Evolutionary conservation across 2,888 invertebrate genomes (phyloP).

Genomic region (Sisyra nigra): DNA sequence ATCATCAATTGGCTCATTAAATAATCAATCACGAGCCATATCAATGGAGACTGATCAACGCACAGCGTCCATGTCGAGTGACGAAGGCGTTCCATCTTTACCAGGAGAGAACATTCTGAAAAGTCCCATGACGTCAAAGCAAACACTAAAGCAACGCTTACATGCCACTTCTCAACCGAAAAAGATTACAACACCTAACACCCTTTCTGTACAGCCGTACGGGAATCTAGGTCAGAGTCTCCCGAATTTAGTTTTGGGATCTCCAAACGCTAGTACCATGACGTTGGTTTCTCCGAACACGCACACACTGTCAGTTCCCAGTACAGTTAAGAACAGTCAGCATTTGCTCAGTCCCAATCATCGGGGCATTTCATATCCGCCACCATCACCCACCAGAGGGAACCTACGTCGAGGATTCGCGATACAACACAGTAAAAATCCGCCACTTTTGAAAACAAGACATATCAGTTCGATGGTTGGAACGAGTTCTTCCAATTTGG

Average conservation of each 20-base stretch:
- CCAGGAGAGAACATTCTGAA: slow-evolving; percentile 29
- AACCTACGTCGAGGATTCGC: slow-evolving; percentile 49
- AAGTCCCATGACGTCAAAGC: slow-evolving; percentile 26
- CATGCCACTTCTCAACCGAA: slow-evolving; percentile 13
- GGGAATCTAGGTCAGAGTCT: slow-evolving; percentile 61
- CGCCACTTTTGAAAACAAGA: slow-evolving; percentile 65
- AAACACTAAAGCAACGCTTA: slow-evolving; percentile 24
- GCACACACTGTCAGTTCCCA: slow-evolving; percentile 38
- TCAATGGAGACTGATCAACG: slow-evolving; percentile 45
- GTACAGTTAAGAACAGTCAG: slow-evolving; percentile 23
- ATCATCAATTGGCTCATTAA: slow-evolving; percentile 30
- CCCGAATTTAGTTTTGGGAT: slow-evolving; percentile 48
- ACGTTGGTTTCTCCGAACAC: slow-evolving; percentile 24
- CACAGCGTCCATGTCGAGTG: slow-evolving; percentile 46
- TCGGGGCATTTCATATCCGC: slow-evolving; percentile 67
- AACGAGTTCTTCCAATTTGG: slow-evolving; percentile 14
- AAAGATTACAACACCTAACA: slow-evolving; percentile 45
- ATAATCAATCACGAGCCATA: slow-evolving; percentile 31
- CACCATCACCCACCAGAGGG: slow-evolving; percentile 56
- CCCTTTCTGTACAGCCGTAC: slow-evolving; percentile 56
- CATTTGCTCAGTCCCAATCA: slow-evolving; percentile 39
- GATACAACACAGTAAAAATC: slow-evolving; percentile 55
- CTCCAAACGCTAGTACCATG: slow-evolving; percentile 24
- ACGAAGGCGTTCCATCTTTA: slow-evolving; percentile 35
- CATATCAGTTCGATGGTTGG: slow-evolving; percentile 42